phyloP scores from a whole-genome alignment of 2,113 vertebrate genomes.

The Reinhardtius hippoglossoides region DNA sequence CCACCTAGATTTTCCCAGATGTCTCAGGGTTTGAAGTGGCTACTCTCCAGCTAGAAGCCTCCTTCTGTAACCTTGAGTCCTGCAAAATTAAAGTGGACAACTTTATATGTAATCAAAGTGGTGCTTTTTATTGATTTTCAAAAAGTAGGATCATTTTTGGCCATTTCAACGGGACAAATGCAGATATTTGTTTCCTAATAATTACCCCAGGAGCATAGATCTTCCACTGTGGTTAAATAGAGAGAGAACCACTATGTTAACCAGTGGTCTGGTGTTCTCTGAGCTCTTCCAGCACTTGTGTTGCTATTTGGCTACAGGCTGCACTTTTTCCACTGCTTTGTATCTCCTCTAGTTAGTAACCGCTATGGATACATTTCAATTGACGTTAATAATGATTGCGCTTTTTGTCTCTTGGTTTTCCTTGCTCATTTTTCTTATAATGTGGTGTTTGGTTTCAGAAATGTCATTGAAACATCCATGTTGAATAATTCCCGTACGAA shows the following conservation, averaged over 20 bases:
- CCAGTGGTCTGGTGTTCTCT: conserved; percentile 3
- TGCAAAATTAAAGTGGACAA: conserved; percentile 33
- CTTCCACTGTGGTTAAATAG: conserved; percentile 24
- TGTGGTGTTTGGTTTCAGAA: background rate
- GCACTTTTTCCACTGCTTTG: conserved; percentile 1
- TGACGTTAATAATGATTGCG: background rate
- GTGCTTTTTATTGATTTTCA: no score
- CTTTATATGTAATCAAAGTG: background rate
- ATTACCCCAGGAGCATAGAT: background rate
- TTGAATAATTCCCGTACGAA: background rate
- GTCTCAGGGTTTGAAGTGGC: conserved; percentile 63
- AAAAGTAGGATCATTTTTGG: no score
- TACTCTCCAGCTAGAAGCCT: conserved; percentile 49
- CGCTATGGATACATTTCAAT: conserved; percentile 11
- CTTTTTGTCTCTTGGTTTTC: background rate
- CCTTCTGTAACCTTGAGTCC: conserved; percentile 51
- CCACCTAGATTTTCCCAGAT: conserved; percentile 61
- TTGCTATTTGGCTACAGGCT: background rate
- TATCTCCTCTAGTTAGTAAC: conserved; percentile 15
- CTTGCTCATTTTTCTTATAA: background rate
- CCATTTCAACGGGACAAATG: conserved; percentile 12
- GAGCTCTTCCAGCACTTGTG: background rate
- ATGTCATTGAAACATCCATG: background rate
- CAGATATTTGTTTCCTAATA: background rate
- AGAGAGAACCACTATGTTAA: conserved; percentile 4